Percentiles rank a stretch among this genome's conserved stretches.
These are phyloP conservation scores for Urechis unicinctus DNA, from an alignment of 2,888 invertebrate species.

Conservation along the genomic window DNA sequence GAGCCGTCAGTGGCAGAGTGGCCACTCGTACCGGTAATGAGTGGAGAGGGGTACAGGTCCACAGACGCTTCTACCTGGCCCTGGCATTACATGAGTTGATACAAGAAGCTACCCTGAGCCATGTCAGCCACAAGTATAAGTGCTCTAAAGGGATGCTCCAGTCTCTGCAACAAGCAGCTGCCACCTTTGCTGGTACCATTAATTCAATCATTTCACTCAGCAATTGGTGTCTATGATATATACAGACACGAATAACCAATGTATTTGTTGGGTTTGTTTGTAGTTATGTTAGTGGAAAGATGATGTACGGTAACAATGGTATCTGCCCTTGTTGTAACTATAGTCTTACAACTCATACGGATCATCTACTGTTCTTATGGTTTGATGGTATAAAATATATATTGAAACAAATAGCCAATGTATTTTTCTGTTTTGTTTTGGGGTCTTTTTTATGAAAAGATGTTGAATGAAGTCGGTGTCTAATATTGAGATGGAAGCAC, in stretches of 20 bases:
- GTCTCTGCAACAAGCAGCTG: slow-evolving; percentile 85
- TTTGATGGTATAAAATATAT: too few species aligned
- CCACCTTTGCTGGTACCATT: slow-evolving; percentile 88
- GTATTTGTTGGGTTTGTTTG: too few species aligned
- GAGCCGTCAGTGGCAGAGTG: slow-evolving; percentile 51
- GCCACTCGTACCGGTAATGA: slow-evolving; percentile 11
- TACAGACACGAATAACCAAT: too few species aligned
- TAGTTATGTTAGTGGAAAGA: too few species aligned
- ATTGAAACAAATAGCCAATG: not conserved
- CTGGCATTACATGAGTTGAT: slow-evolving; percentile 88
- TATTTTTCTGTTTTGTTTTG: not conserved
- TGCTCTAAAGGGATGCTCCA: slow-evolving; percentile 80
- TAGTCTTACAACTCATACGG: too few species aligned
- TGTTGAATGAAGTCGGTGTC: not conserved
- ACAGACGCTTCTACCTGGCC: slow-evolving; percentile 58
- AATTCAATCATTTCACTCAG: too few species aligned
- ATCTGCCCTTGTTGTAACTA: too few species aligned
- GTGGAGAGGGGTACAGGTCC: not conserved
- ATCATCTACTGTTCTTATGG: too few species aligned
- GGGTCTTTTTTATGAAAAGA: not conserved
- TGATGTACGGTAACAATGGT: too few species aligned
- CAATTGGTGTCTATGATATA: too few species aligned
- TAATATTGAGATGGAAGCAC: too few species aligned
- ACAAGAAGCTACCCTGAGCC: slow-evolving; percentile 75
- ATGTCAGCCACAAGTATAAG: slow-evolving; percentile 67